These are phyloP conservation scores for Agrotis segetum DNA, from an alignment of 2,888 invertebrate species.

Conservation along the genomic window DNA sequence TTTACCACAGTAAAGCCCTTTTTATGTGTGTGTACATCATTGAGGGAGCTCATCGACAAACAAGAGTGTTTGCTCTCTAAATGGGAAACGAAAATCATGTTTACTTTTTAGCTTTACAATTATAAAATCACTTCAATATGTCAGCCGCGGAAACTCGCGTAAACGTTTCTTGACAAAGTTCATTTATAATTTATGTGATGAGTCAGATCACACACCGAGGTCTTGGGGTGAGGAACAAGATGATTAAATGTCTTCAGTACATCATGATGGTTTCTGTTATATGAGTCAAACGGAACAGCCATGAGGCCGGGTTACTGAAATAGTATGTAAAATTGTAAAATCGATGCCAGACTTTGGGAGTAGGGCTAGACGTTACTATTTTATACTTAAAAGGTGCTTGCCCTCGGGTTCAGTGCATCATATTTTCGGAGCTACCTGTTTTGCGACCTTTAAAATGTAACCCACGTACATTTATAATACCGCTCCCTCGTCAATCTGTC, in stretches of 20 bases:
- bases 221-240: slow-evolving; percentile 11
- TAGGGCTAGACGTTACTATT: slow-evolving; percentile 39
- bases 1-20: slow-evolving; percentile 67
- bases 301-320: slow-evolving; percentile 38
- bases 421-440: slow-evolving; percentile 34
- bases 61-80: slow-evolving; percentile 76
- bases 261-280: slow-evolving; percentile 13
- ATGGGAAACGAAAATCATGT: slow-evolving; percentile 81
- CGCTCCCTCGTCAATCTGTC: slow-evolving; percentile 37
- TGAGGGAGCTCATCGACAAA: slow-evolving; percentile 74
- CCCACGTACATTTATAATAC: slow-evolving; percentile 39
- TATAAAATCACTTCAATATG: slow-evolving; percentile 71
- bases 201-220: slow-evolving; percentile 28
- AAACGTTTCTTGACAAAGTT: slow-evolving; percentile 55
- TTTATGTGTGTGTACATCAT: slow-evolving; percentile 70
- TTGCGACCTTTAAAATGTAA: slow-evolving; percentile 37
- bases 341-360: slow-evolving; percentile 47
- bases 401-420: slow-evolving; percentile 48
- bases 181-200: slow-evolving; percentile 59
- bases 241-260: slow-evolving; percentile 17
- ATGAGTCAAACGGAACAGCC: slow-evolving; percentile 28
- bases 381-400: slow-evolving; percentile 41
- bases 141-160: slow-evolving; percentile 51
- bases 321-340: slow-evolving; percentile 53
- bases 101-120: slow-evolving; percentile 79